These are phyloP conservation scores for Etheostoma spectabile DNA, from an alignment of 2,113 vertebrate species.

Conservation along the genomic window DNA sequence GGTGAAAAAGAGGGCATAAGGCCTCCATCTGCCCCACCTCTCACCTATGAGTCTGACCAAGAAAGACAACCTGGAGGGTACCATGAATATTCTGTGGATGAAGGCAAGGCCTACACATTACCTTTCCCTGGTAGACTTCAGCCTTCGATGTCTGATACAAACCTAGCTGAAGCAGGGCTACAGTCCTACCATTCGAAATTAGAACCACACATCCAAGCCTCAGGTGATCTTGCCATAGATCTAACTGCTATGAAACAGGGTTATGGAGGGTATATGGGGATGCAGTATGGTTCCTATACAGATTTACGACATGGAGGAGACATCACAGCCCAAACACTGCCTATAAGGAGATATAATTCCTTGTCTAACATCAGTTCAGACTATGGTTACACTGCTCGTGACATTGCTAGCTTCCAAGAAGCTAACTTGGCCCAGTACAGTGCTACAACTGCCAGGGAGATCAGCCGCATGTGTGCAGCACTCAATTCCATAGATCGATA, in stretches of 20 bases:
- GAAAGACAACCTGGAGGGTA: constrained; percentile 84
- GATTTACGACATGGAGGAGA: constrained; percentile 93
- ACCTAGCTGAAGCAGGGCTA: constrained; percentile 90
- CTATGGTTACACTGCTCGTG: constrained; percentile 90
- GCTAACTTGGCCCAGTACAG: constrained; percentile 97
- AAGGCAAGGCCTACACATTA: constrained; percentile 88
- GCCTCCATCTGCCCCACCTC: constrained; percentile 80
- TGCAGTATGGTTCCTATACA: constrained; percentile 96
- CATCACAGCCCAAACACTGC: constrained; percentile 86
- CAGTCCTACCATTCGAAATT: constrained; percentile 88
- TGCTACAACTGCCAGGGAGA: constrained; percentile 95
- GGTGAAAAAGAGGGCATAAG: constrained; percentile 84
- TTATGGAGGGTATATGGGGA: constrained; percentile 90
- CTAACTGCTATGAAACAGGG: constrained; percentile 91
- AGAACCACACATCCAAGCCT: constrained; percentile 85
- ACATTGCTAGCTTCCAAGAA: constrained; percentile 91
- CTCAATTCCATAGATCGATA: constrained; percentile 97
- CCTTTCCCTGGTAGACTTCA: constrained; percentile 90
- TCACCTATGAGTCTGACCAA: constrained; percentile 80
- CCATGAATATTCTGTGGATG: constrained; percentile 85
- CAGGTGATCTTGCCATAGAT: constrained; percentile 88
- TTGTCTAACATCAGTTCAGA: constrained; percentile 95
- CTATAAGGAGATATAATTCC: constrained; percentile 94
- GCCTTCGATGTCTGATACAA: constrained; percentile 97
- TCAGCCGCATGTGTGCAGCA: constrained; percentile 98